Base-by-base conservation (phyloP, 2,888 invertebrate species). In the Malthinus flaveolus region DNA sequence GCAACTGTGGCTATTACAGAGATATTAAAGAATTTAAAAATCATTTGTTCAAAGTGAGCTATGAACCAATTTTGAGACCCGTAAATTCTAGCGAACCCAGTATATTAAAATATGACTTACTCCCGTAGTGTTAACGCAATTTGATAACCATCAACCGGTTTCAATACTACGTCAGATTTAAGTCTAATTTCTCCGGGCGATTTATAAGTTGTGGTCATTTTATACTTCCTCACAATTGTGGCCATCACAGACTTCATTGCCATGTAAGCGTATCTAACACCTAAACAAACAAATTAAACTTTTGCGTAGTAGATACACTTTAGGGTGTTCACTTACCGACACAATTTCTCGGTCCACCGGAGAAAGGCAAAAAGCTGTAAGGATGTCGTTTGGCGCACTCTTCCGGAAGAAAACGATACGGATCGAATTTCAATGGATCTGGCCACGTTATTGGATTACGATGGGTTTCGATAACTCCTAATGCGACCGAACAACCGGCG, bases 191-290 rank as follows among this genome's bases (percentile, higher is more conserved):
- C 70, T 48, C 66, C 64, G n/a, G 71, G 49, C 1, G 48, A 49
- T 37, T 67, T 68, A 44, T 67, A 68, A 11, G 57, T 51, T 5
- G 67, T 66, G 73, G 77, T 61, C 11, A 79, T 49, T 32, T 60
- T 66, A 60, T 76, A 79, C 49, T 71, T 72, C 6, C 77, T 73
- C 1, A 80, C 47, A 5, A 79, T 59, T 0, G 73, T 75, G 0
- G 78, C 73, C 1, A 80, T 7, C 1, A 78, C 71, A 0, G 74
- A 73, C 63, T 80, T 80, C 75, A 80, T 75, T 1, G 75, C 75
- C 75, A 79, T 77, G 76, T 79, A 78, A 1, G 78, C 80, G 61
- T 79, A 80, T 75, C 75, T n/a, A 71, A 63, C 9, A 80, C 79
- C 79, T 63, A 34, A 49, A 8, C 31, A 3, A 23, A 23, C 5